Base-by-base conservation (phyloP, 1,140 invertebrate species). In the Anastatus disparis region DNA sequence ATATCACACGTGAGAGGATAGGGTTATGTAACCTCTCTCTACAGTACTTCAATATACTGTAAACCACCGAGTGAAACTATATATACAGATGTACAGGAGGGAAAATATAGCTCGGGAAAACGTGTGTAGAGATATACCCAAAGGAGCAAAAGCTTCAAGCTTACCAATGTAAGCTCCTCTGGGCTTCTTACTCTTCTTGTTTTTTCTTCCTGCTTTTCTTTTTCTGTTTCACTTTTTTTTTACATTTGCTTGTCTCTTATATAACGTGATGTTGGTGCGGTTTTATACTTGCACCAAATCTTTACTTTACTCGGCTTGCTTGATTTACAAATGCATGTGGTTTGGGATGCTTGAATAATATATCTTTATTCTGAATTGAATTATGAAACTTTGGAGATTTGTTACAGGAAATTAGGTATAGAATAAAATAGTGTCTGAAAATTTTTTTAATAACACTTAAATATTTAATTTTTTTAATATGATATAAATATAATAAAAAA, bases 131-230 rank as follows among this genome's bases (percentile, higher is more conserved):
- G 79, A 79, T 82, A 79, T 81, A n/a, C 76, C 73, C 78, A 61
- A 56, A 63, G 74, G 64, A 77, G 79, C 75, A 81, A 82, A n/a
- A 82, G 78, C 81, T 70, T 72, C 75, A 72, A 78, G 80, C 81
- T 83, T 81, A 82, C 74, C 67, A 44, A 40, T 78, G 75, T 84
- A 81, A 84, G 81, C 81, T 79, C 58, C 78, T 76, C 73, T 76
- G 76, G 72, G 70, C 74, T 55, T 68, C 72, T 63, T 73, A 52
- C 63, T 59, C 22, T 64, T 74, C 73, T 74, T 69, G 77, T 76
- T 74, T 63, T 72, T 53, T 68, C 61, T 70, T 53, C 35, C 71
- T 78, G 76, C 74, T 65, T 72, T 58, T 68, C 61, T 70, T 52
- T 42, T 61, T 59, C 29, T 44, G 24, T 31, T 73, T 78, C 78